Evolutionary conservation across 1,140 invertebrate genomes (phyloP), one percentile per base, ranked within the genome.

Genomic region (Nasonia vitripennis): DNA sequence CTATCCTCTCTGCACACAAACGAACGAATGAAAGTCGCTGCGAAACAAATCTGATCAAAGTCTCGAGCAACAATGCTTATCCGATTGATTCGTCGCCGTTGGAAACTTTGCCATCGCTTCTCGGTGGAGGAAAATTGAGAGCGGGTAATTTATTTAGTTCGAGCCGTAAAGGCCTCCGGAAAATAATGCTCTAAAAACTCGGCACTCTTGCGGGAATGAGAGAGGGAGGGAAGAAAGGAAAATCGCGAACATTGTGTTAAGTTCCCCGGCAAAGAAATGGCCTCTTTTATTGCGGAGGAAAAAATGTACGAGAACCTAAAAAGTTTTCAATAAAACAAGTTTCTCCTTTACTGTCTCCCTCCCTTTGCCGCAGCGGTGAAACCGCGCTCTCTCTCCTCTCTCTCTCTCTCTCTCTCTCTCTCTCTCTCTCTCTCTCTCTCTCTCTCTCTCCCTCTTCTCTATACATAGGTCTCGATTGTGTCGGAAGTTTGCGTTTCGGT

Each of bases 1-100:
- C 87, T 2, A 97, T 90, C 79, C 94, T 94, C 87, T 94, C 94
- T 94, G 89, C 41, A 9, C 9, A 45, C 2, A 37, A 37, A 37
- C 5, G 34, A 37, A 37, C 5, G 34, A 37, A 37, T 37, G 34
- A 37, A 37, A 48, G 45, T 55, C 55, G 55, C 55, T 5, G 14
- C 55, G 37, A 79, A 67, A 14, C 27, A 37, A 67, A 20, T 4
- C n/a, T 67, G 5, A 34, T 62, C 77, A 67, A 34, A 79, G 9
- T 67, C 31, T 4, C 41, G n/a, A 1, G 27, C 5, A n/a, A 71
- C 11, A 34, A 12, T 34, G 27, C 27, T 17, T 6, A 27, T 27
- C 10, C 68, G 23, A 70, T 70, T 70, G n/a, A 11, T 70, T 31
- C 27, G 23, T 70, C 68, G 23, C 1, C 68, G n/a, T 20, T 70